Conservation (phyloP, 2,797 vertebrate genomes). For the Falco rusticolus region DNA sequence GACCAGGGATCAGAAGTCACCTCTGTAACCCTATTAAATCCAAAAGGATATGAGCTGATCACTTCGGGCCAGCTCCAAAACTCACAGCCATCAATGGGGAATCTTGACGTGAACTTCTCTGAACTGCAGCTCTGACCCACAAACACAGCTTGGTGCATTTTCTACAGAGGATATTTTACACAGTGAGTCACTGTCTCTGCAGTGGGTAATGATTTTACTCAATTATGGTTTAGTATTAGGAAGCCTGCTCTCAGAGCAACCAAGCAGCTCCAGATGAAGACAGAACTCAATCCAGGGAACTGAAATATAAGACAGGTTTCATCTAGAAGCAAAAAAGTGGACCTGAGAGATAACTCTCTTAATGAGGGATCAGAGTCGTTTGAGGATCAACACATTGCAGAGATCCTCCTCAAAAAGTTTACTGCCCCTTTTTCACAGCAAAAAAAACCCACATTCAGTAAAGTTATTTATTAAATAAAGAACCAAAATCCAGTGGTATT, state of each 20-base stretch:
- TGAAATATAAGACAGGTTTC: not conserved
- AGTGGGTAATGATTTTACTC: not conserved
- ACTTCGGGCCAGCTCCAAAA: not conserved
- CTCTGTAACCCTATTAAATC: slow-evolving; percentile 52
- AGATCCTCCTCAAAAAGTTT: not conserved
- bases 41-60: slow-evolving; percentile 12
- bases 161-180: not conserved
- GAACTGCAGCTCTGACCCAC: not conserved
- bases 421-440: not conserved
- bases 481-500: not conserved
- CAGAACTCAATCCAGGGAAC: not conserved
- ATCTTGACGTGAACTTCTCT: not conserved
- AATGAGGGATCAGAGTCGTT: not conserved
- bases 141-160: not conserved
- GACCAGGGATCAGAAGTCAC: slow-evolving; percentile 53
- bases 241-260: not conserved
- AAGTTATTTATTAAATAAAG: not conserved
- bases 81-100: not conserved
- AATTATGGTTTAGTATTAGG: not conserved
- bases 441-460: not conserved
- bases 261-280: not conserved
- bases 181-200: not conserved
- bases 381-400: accelerated
- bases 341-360: not conserved
- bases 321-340: not conserved